A percentile compares a stretch with the other conserved stretches of the same genome.
These are phyloP conservation scores for Paradoxurus hermaphroditus DNA, from an alignment of 2,113 vertebrate genomes.

Conservation along the genomic window DNA sequence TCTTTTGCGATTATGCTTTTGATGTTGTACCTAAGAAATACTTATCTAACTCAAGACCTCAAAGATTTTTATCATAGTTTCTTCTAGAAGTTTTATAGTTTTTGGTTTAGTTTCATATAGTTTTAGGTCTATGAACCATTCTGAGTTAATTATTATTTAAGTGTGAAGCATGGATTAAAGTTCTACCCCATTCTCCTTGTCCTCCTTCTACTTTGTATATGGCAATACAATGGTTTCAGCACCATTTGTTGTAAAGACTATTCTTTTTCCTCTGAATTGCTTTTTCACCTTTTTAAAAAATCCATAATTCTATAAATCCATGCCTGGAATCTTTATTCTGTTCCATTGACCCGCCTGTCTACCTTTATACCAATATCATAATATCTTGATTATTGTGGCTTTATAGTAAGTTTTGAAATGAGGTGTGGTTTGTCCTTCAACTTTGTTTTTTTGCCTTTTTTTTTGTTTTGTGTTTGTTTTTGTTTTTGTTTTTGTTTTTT, in stretches of 20 bases:
- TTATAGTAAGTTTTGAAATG: background rate
- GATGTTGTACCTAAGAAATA: background rate
- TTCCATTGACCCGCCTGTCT: background rate
- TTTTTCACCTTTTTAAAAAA: background rate
- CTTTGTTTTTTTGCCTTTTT: background rate
- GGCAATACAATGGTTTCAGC: background rate
- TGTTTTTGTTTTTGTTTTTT: background rate
- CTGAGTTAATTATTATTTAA: background rate
- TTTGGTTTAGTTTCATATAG: background rate
- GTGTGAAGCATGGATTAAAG: background rate
- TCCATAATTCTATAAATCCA: background rate
- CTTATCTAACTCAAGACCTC: background rate
- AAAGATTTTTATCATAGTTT: constrained; percentile 16
- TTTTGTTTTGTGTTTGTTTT: background rate
- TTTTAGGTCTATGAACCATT: background rate
- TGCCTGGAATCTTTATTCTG: background rate
- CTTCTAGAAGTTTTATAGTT: background rate
- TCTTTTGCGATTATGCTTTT: background rate
- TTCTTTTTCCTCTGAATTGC: background rate
- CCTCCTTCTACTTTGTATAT: background rate
- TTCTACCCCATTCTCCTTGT: background rate
- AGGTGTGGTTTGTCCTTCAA: background rate
- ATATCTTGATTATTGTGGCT: background rate
- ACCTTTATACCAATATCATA: background rate
- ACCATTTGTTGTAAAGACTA: background rate